Evolutionary conservation across 2,113 vertebrate genomes (phyloP), one percentile per base, ranked within the genome.

Genomic region (Oreocharis arfaki): DNA sequence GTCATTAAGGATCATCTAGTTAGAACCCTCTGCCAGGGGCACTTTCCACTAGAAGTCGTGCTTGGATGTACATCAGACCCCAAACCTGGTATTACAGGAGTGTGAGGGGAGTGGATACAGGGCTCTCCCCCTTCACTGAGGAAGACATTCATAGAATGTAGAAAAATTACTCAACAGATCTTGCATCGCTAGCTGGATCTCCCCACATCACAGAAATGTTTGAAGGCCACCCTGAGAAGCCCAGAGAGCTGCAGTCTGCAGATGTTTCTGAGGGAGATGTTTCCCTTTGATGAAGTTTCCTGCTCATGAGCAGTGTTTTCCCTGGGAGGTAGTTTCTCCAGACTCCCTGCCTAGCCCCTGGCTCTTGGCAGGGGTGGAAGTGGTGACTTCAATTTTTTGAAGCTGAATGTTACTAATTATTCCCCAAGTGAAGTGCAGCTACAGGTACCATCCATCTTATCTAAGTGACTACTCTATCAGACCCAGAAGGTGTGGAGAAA

Each of bases 381-480:
- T 64, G 49, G 78, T 1, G 2, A 73, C 53, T 49, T 84, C 42
- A 27, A 18, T 77, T 74, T 93, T 95, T 81, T 80, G 73, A 94
- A 96, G 74, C 59, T 71, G 84, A 61, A 57, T 55, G 49, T 69
- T 92, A 59, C 61, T 93, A 93, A 97, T 93, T 95, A 92, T 91
- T 95, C 63, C 68, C 75, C 9, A 11, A 65, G 70, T 59, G 73
- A 93, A 92, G 32, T 44, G 16, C 35, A 76, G 57, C 49, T 76
- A 67, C 76, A 83, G 73, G 53, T 79, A 41, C 50, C 37, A 89
- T 87, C 76, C 96, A 64, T 93, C 44, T 87, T 78, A 91, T 87
- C 56, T 77, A 44, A 81, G 76, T 74, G 73, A 83, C 39, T 52
- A 32, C 32, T 89, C 68, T 50, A 30, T 63, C 77, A 92, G 94